Base-by-base conservation (phyloP, 2,888 invertebrate genomes). In the Eupithecia centaureata region DNA sequence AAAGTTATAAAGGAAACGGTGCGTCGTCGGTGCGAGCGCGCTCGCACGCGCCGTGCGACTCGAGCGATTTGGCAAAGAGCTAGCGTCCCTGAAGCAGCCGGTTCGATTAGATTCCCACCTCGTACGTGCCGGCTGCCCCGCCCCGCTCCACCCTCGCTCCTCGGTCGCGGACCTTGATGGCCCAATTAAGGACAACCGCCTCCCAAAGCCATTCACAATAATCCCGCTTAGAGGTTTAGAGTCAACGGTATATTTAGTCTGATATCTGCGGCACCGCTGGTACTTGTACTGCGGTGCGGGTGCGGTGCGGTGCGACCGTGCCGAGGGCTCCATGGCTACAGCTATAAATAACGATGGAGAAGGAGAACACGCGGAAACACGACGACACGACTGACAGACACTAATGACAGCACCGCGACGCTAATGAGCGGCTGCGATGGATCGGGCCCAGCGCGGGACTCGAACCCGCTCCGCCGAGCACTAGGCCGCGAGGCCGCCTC, bases 301-400 rank as follows among this genome's bases (percentile, higher is more conserved):
- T 2, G 7, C n/a, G 8, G n/a, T 2, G 56, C 15, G 1, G 7
- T 2, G 7, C n/a, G 8, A 8, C 3, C 30, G 28, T 27, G 22
- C 28, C n/a, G 35, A 18, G 42, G 42, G 18, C 42, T 8, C 18
- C 42, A 3, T 12, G 47, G 22, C 47, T 47, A 12, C 10, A 22
- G 42, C 54, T 73, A 74, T 73, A 56, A 70, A 74, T 72, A 74
- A 42, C 65, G 22, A 68, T 68, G 70, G 69, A 69, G 57, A 66
- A 70, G 47, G 65, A 70, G 47, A 66, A 68, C 56, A 71, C 59
- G 66, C 72, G 72, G 72, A 68, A 72, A 54, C 61, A 62, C 70
- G 72, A 61, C 69, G 67, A 57, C 67, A 65, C 65, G 65, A 71
- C 56, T 75, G 71, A 71, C 67, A 67, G 70, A 27, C 70, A 62